A percentile compares a stretch with the other conserved stretches of the same genome.
Evolutionary conservation across 2,888 invertebrate genomes (phyloP).

Genomic region (Drosophila barbarae): DNA sequence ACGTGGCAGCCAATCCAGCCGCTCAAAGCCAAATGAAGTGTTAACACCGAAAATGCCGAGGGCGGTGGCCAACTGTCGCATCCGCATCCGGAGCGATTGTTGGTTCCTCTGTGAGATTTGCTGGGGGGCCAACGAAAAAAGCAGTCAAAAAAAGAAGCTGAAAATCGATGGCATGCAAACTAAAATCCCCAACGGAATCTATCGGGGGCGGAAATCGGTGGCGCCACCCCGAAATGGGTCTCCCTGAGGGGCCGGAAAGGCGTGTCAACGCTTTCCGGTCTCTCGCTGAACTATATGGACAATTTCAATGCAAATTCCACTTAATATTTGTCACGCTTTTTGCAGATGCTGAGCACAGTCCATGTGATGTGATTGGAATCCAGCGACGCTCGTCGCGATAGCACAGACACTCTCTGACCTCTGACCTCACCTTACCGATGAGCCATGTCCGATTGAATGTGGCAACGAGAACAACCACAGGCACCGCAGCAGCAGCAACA

Average conservation of each 20-base stretch:
- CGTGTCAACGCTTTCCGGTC: constrained; percentile 46
- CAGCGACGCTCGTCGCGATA: constrained; percentile 49
- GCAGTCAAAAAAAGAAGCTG: background rate
- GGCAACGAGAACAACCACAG: constrained; percentile 12
- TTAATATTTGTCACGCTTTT: constrained; percentile 23
- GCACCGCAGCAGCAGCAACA: constrained; percentile 13
- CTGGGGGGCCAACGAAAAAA: background rate
- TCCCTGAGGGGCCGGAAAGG: constrained; percentile 12
- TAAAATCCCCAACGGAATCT: constrained; percentile 20
- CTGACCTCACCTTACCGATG: constrained; percentile 5
- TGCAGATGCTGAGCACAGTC: constrained; percentile 48
- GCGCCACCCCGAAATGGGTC: constrained; percentile 8
- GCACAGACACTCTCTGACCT: constrained; percentile 17
- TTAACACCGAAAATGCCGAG: constrained; percentile 44
- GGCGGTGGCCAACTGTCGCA: constrained; percentile 55
- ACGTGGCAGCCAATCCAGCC: constrained; percentile 32
- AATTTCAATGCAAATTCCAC: constrained; percentile 18
- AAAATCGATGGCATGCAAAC: constrained; percentile 32
- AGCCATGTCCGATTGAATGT: constrained; percentile 56
- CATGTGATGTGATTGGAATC: constrained; percentile 61
- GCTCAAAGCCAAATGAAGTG: constrained; percentile 57
- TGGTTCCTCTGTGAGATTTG: constrained; percentile 7
- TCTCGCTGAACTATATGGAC: constrained; percentile 32
- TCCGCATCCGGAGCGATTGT: constrained; percentile 50
- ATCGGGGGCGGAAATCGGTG: constrained; percentile 39